Evolutionary conservation across 2,797 vertebrate species (phyloP).

Genomic region (Coendou prehensilis): DNA sequence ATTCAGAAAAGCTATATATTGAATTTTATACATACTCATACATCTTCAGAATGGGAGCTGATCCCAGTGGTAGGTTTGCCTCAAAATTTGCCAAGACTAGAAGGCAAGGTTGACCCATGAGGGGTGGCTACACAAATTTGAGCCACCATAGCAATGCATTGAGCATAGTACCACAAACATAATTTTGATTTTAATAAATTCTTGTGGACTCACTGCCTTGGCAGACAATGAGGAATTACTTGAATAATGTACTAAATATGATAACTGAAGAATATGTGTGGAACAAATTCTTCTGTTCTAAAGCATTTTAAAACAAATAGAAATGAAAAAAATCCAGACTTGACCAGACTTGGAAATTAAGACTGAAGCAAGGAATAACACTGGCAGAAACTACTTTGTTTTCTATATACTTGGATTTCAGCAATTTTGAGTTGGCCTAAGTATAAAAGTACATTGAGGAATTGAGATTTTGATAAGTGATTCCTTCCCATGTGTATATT

Average conservation of each 20-base stretch:
- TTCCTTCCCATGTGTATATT: not conserved
- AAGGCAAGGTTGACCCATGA: conserved; percentile 13
- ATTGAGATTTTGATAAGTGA: conserved; percentile 29
- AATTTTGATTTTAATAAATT: conserved; percentile 41
- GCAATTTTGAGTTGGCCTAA: not conserved
- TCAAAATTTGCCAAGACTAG: conserved; percentile 27
- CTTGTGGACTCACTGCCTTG: not conserved
- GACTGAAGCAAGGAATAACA: conserved; percentile 7
- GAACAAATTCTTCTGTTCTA: conserved; percentile 12
- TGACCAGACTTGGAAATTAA: conserved; percentile 9
- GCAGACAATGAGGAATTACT: not conserved
- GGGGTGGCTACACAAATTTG: not conserved
- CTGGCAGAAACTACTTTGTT: conserved; percentile 27
- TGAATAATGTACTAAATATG: conserved; percentile 23
- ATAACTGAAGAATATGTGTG: conserved; percentile 45
- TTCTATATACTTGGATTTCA: conserved; percentile 7
- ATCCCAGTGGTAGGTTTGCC: not conserved
- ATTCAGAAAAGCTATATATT: conserved; percentile 20
- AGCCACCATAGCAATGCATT: not conserved
- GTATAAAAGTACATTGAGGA: conserved; percentile 11
- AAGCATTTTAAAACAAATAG: conserved; percentile 22
- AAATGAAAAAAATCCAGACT: not conserved
- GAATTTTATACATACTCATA: not conserved
- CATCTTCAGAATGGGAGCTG: not conserved
- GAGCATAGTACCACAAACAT: not conserved